Base-by-base conservation (phyloP, 2,888 invertebrate genomes). In the Hololepta plana region DNA sequence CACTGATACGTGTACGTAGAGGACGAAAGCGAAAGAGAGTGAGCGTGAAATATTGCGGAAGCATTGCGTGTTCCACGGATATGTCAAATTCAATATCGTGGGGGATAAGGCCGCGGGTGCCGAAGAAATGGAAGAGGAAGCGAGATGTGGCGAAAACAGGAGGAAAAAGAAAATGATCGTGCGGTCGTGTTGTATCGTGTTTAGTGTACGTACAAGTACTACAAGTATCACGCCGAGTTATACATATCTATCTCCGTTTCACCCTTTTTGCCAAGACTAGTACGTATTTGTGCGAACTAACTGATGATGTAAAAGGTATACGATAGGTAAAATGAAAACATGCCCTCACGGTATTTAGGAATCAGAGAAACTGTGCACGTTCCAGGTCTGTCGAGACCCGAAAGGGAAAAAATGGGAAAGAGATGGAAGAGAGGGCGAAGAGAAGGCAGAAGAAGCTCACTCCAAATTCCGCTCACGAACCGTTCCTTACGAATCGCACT, bases 351-450 rank as follows among this genome's bases (percentile, higher is more conserved):
- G 39, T 39, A 44, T 43, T 43, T 39, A 38, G 36, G 44, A 46
- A 49, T 49, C 47, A 45, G 44, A 38, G 38, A 51, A 41, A 40
- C 51, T 35, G 38, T 39, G 45, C 51, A 49, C 51, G 51, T 51
- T 35, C 29, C 33, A 35, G 44, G 45, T 46, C 47, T 45, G 44
- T 43, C 45, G 46, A 45, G 44, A 46, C 45, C 40, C 36, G 33
- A 30, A 26, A 26, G 24, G 17, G 30, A 30, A 33, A 24, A 30
- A 28, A 28, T 20, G 8, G 19, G 23, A 32, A 23, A 11, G 24
- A 17, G 16, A 21, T 11, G 22, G 16, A 7, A 23, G 20, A 15
- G 12, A 17, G 16, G 22, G 14, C 26, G 19, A 30, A 17, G 15
- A 16, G 22, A 24, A 16, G 27, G n/a, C n/a, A 28, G 26, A 35